Evolutionary conservation across 1,140 invertebrate species (phyloP), one percentile per base, ranked within the genome.

Genomic region (Drosophila pachea): DNA sequence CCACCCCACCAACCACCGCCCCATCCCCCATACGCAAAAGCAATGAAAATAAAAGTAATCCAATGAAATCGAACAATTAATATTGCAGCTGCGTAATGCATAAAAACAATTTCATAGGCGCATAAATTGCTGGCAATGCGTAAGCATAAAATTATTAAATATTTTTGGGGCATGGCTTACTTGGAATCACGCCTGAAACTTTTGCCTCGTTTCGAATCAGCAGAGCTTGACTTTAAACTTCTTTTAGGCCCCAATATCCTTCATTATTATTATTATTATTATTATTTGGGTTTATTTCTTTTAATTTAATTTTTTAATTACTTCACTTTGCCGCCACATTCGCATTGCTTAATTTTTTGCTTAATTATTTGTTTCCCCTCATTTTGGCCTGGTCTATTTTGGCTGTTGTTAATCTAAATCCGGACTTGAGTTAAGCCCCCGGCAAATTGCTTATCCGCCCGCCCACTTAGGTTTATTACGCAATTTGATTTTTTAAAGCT

Each of bases 391-490:
- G 22, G 1, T 22, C n/a, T 2, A 2, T 43, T 43, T 14, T 14
- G 7, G 6, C 12, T 12, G n/a, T 43, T 43, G 40, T 14, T 42
- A 42, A 42, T 14, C 12, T 43, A 14, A 14, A 43, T 43, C 22
- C 22, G 1, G 1, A 22, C 22, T 3, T 2, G 22, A 22, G 22
- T 22, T 22, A 22, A 22, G 22, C 22, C 22, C 22, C 22, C 3
- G 22, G 22, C 22, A 22, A 22, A 22, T 22, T 22, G 22, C 22
- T 22, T 22, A 22, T 22, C 48, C 14, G 7, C 16, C 7, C n/a
- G n/a, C 48, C 31, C 48, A 32, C 48, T 33, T 45, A 35, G 29
- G 35, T 40, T 48, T 66, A 42, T 79, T 81, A 82, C 70, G 71
- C 59, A 81, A 72, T 58, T 48, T 22, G 1, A 22, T 22, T 22